Evolutionary conservation across 2,888 invertebrate genomes (phyloP).

Genomic region (Xestia sexstrigata): DNA sequence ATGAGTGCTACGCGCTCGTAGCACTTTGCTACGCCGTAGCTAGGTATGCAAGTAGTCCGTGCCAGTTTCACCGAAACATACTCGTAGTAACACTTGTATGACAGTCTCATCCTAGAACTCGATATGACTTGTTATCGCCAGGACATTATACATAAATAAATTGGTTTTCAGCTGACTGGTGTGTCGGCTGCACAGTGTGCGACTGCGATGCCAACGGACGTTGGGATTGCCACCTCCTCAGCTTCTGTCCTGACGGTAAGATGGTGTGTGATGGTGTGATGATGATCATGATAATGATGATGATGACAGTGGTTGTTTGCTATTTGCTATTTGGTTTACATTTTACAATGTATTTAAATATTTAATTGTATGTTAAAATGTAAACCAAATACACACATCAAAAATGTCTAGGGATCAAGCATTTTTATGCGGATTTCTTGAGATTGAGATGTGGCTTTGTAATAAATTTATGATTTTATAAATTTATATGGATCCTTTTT

Average conservation of each 20-base stretch:
- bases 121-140: neutral
- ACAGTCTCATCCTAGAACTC: neutral
- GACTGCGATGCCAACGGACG: slow-evolving; percentile 81
- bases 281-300: neutral
- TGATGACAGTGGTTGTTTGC: neutral
- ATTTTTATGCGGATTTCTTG: too few species aligned
- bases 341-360: too few species aligned
- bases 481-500: too few species aligned
- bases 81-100: neutral
- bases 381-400: too few species aligned
- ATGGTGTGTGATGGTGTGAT: slow-evolving; percentile 46
- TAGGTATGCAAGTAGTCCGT: neutral
- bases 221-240: slow-evolving; percentile 84
- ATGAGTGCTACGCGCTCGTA: slow-evolving; percentile 18
- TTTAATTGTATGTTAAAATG: too few species aligned
- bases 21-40: slow-evolving; percentile 39
- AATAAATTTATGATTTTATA: too few species aligned
- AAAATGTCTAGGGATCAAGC: too few species aligned
- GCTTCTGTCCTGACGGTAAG: slow-evolving; percentile 84
- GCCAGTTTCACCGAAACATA: neutral
- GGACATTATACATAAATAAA: neutral
- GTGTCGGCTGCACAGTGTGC: slow-evolving; percentile 84
- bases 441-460: too few species aligned
- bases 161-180: slow-evolving; percentile 82
- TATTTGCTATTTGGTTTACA: neutral